phyloP scores from a whole-genome alignment of 2,888 invertebrate species.

The Napeogenes sylphis region DNA sequence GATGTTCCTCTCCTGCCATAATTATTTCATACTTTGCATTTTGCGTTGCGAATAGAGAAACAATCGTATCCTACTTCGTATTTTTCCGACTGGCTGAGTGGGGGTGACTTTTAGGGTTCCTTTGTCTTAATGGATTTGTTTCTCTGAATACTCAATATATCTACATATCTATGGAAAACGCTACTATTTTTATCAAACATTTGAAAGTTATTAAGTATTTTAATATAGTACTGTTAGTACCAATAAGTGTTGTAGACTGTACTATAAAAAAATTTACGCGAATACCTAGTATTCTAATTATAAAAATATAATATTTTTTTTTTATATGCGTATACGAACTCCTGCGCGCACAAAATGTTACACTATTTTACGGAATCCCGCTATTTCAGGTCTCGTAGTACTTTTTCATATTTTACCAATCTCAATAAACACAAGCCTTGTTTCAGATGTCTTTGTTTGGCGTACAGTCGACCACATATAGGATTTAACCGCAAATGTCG shows the following conservation, averaged over 20 bases:
- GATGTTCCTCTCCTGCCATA: constrained; percentile 56
- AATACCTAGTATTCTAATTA: too few relatives aligned
- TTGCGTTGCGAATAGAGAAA: constrained; percentile 58
- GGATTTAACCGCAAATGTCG: constrained; percentile 13
- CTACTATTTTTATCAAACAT: constrained; percentile 2
- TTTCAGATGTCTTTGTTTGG: constrained; percentile 40
- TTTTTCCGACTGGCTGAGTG: constrained; percentile 59
- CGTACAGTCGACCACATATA: constrained; percentile 21
- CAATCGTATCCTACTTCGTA: constrained; percentile 55
- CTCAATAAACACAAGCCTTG: constrained; percentile 48
- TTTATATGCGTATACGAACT: too few relatives aligned
- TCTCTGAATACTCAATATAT: background rate
- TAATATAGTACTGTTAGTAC: too few relatives aligned
- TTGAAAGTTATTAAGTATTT: background rate
- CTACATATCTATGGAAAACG: background rate
- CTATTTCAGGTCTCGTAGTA: constrained; percentile 24
- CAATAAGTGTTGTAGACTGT: too few relatives aligned
- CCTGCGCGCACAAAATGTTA: too few relatives aligned
- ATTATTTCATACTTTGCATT: constrained; percentile 73
- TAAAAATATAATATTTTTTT: too few relatives aligned
- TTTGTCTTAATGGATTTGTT: constrained; percentile 16
- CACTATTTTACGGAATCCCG: constrained; percentile 19
- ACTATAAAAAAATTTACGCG: too few relatives aligned
- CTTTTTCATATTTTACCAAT: constrained; percentile 39
- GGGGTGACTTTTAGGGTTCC: constrained; percentile 39